Base-by-base conservation (phyloP, 2,888 invertebrate species). In the Orchesella flavescens region DNA sequence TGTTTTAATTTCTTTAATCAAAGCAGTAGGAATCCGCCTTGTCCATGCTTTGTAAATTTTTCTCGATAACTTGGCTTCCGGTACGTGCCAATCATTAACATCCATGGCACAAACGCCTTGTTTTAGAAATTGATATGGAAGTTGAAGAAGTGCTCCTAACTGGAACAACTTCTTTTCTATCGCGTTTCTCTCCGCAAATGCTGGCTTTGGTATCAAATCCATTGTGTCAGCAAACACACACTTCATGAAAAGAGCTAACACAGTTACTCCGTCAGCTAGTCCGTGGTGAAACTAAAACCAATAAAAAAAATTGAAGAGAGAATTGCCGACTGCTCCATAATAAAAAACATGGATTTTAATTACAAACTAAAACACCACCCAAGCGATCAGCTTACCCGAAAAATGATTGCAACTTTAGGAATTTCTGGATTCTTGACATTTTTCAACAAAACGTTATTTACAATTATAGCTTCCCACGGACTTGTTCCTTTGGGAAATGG, bases 61-160 rank as follows among this genome's bases (percentile, higher is more conserved):
- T 19, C 88, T 46, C 0, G 85, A 82, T 21, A 88, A 75, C 55
- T 86, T 84, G 5, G 59, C 34, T 53, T 88, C 88, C 15, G 86
- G 82, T 1, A 88, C 57, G 74, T 88, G 88, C 88, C 88, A 88
- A 49, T 83, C 75, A 65, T 88, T 88, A 10, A 84, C 61, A 63
- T 88, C 88, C 23, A 79, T 63, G 12, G 88, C 86, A 10, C 68
- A 21, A 2, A 88, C 55, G 1, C 87, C 84, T 83, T 88, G 88
- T 57, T 88, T 88, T 24, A 85, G 76, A 69, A 88, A 88, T 59
- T 87, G 84, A 57, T 88, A 88, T 1, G 88, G 88, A 13, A 87
- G 83, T 44, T 88, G 84, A 7, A 88, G 66, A 43, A 73, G 69
- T 1, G 87, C 85, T 7, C 79, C 61, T n/a, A 84, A 7, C 66